A percentile compares a stretch with the other conserved stretches of the same genome.
These are phyloP conservation scores for Mythimna impura DNA, from an alignment of 2,888 invertebrate genomes.

Conservation along the genomic window DNA sequence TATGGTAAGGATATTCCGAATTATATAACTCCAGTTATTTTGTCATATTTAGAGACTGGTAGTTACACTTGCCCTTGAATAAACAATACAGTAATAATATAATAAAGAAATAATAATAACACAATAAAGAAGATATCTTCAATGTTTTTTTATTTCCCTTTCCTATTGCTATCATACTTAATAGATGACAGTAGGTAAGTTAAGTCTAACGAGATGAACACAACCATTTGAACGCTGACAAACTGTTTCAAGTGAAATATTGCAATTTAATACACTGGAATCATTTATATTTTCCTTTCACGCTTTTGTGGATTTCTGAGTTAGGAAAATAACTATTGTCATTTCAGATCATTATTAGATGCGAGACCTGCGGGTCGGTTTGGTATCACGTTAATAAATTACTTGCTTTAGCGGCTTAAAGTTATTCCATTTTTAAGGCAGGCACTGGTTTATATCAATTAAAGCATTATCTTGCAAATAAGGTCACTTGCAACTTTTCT, in stretches of 20 bases:
- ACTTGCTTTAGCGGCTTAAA: background rate
- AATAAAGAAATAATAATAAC: too few species aligned
- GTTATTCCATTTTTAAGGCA: background rate
- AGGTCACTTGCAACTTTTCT: too few species aligned
- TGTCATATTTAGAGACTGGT: slow-evolving; percentile 57
- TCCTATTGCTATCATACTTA: slow-evolving; percentile 31
- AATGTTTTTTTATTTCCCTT: slow-evolving; percentile 15
- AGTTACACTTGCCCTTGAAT: slow-evolving; percentile 56
- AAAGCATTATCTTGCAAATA: too few species aligned
- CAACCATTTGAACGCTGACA: slow-evolving; percentile 31
- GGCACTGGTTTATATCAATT: too few species aligned
- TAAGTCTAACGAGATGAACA: slow-evolving; percentile 40
- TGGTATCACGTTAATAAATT: background rate
- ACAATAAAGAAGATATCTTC: slow-evolving; percentile 2
- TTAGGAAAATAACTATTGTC: slow-evolving; percentile 11
- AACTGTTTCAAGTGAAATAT: slow-evolving; percentile 53
- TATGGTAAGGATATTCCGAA: slow-evolving; percentile 68
- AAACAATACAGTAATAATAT: too few species aligned
- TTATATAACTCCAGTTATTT: slow-evolving; percentile 65
- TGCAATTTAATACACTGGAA: slow-evolving; percentile 12
- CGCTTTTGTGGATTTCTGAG: slow-evolving; percentile 24
- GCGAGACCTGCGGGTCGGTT: background rate
- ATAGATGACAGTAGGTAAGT: slow-evolving; percentile 19
- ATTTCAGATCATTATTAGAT: background rate
- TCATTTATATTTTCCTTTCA: slow-evolving; percentile 35